phyloP scores from a whole-genome alignment of 1,140 invertebrate genomes.

The Leptinotarsa defecta region DNA sequence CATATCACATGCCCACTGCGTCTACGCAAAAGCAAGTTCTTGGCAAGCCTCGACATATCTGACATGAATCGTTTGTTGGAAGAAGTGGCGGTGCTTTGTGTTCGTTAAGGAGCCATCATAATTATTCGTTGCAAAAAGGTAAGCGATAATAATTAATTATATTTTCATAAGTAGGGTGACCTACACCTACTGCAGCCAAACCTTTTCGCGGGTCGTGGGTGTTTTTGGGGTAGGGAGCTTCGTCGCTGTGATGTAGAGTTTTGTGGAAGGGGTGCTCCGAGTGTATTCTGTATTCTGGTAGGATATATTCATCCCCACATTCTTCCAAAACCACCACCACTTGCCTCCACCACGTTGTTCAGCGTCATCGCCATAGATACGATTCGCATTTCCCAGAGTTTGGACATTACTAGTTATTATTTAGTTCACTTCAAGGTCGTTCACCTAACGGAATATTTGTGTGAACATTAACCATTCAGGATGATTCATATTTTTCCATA shows the following conservation, averaged over 20 bases:
- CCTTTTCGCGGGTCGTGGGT: constrained; percentile 55
- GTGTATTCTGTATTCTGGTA: constrained; percentile 55
- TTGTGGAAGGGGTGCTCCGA: constrained; percentile 57
- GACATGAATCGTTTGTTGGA: constrained; percentile 42
- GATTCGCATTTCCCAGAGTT: constrained; percentile 33
- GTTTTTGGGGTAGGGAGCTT: constrained; percentile 57
- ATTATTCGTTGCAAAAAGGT: neutral
- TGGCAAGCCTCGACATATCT: constrained; percentile 45
- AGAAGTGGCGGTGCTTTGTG: constrained; percentile 38
- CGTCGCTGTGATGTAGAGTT: constrained; percentile 56
- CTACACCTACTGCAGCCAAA: constrained; percentile 43
- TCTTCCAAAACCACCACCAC: constrained; percentile 55
- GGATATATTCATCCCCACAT: constrained; percentile 57
- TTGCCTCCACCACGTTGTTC: constrained; percentile 55
- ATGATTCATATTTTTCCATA: constrained; percentile 1
- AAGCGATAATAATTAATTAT: constrained; percentile 4
- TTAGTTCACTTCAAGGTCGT: constrained; percentile 47
- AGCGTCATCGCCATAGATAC: constrained; percentile 53
- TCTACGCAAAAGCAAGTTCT: constrained; percentile 45
- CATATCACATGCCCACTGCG: constrained; percentile 44
- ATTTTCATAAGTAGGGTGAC: constrained; percentile 14
- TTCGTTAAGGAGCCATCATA: constrained; percentile 12
- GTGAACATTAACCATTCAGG: no score
- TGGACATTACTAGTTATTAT: constrained; percentile 32
- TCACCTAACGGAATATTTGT: constrained; percentile 40